Conservation (phyloP, 2,797 vertebrate species). For the Vespertilio murinus region DNA sequence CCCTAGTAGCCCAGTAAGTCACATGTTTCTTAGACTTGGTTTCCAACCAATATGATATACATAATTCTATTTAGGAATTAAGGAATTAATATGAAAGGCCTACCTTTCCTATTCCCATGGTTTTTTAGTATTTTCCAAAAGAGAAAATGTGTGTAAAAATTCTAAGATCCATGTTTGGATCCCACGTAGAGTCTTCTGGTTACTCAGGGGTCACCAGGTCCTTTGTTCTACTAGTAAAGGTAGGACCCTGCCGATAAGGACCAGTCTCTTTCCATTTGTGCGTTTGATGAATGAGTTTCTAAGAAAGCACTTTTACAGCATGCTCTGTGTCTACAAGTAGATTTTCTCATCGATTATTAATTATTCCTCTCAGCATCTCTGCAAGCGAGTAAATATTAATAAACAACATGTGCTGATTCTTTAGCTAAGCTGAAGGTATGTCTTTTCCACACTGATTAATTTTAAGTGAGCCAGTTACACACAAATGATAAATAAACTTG, state of each 20-base stretch:
- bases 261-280: background rate
- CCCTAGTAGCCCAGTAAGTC: background rate
- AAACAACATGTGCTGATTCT: constrained; percentile 23
- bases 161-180: background rate
- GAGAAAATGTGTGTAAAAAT: background rate
- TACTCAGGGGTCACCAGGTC: background rate
- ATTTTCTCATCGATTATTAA: constrained; percentile 28
- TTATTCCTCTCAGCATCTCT: constrained; percentile 13
- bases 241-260: background rate
- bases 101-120: background rate
- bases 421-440: background rate
- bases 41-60: background rate
- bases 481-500: background rate
- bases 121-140: constrained; percentile 12
- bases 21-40: background rate
- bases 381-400: constrained; percentile 57
- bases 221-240: background rate
- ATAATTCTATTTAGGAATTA: constrained; percentile 36
- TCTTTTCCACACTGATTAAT: background rate
- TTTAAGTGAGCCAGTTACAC: background rate
- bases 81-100: background rate
- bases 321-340: constrained; percentile 5
- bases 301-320: background rate
- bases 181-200: background rate
- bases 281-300: background rate